Evolutionary conservation across 2,113 vertebrate genomes (phyloP).

Genomic region (Coracopsis vasa): DNA sequence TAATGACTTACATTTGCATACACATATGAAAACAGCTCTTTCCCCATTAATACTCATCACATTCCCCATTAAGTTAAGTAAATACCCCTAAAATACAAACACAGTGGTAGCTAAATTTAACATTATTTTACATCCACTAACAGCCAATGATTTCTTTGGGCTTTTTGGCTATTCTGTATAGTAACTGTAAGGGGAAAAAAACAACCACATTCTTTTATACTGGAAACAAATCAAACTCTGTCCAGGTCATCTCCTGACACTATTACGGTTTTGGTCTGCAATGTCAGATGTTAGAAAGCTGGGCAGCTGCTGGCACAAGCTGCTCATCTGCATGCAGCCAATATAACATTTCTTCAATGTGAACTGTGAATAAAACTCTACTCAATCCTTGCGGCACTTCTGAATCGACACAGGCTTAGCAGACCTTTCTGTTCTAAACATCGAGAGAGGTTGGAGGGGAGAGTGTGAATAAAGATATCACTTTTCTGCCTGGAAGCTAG

Average conservation of each 20-base stretch:
- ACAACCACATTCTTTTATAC: background rate
- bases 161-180: background rate
- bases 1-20: conserved; percentile 70
- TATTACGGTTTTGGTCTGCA: background rate
- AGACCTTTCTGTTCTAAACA: background rate
- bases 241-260: background rate
- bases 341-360: background rate
- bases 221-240: background rate
- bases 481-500: background rate
- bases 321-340: background rate
- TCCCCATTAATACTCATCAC: conserved; percentile 32
- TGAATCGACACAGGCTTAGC: fast-evolving
- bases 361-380: background rate
- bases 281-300: background rate
- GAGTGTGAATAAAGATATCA: background rate
- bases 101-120: background rate
- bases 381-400: background rate
- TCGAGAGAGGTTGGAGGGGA: background rate
- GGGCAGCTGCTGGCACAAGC: background rate
- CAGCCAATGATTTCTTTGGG: background rate
- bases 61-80: conserved; percentile 65
- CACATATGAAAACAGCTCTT: conserved; percentile 23
- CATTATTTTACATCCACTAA: background rate
- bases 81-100: conserved; percentile 44
- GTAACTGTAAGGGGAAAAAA: background rate